Conservation (phyloP, 2,797 vertebrate genomes). For the Melanotaenia parkinsoni region DNA sequence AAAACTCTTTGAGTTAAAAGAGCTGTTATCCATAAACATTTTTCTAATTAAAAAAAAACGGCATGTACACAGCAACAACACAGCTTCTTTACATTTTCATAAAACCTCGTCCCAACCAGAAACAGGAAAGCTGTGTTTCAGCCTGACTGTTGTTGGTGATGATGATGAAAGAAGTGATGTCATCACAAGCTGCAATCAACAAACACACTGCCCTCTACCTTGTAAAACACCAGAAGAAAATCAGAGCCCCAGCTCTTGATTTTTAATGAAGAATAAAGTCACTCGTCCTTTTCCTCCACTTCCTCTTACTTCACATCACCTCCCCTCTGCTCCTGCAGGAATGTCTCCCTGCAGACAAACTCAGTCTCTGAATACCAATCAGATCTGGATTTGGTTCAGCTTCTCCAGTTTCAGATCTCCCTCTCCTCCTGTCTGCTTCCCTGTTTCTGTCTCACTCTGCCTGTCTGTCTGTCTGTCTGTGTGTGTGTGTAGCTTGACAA, state of each 20-base stretch:
- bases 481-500: not conserved
- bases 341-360: constrained; percentile 53
- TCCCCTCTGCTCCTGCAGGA: constrained; percentile 43
- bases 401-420: constrained; percentile 53
- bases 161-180: not conserved
- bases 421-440: constrained; percentile 21
- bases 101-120: not conserved
- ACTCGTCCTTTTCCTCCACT: constrained; percentile 3
- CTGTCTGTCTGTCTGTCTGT: not conserved
- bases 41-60: too few species aligned
- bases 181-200: not conserved
- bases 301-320: constrained; percentile 5
- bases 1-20: not conserved
- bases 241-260: not conserved
- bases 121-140: not conserved
- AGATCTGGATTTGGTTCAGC: constrained; percentile 60
- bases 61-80: not conserved
- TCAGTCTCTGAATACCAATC: constrained; percentile 64
- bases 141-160: not conserved
- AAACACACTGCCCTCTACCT: not conserved
- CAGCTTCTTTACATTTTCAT: not conserved
- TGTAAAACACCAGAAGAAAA: not conserved
- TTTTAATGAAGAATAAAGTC: constrained; percentile 19
- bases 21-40: too few species aligned
- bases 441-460: not conserved